Percentiles rank a stretch among this genome's conserved stretches.
These are phyloP conservation scores for Antigone vipio DNA, from an alignment of 2,113 vertebrate genomes.

Conservation along the genomic window DNA sequence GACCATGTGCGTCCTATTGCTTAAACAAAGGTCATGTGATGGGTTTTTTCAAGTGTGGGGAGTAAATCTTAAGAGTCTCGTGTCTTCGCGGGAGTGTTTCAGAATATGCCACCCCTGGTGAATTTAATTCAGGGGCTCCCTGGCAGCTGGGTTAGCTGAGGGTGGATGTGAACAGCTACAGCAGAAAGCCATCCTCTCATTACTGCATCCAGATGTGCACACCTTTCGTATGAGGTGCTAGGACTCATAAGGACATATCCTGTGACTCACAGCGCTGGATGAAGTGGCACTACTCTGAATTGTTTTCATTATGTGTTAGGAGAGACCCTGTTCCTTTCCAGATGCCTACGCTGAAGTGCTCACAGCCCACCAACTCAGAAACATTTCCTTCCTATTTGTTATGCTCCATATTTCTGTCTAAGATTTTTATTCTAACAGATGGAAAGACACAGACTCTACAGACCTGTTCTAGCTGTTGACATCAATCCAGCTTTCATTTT, in stretches of 20 bases:
- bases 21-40: not conserved
- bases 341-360: not conserved
- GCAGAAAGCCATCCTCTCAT: not conserved
- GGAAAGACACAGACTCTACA: not conserved
- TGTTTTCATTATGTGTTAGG: not conserved
- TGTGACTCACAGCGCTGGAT: not conserved
- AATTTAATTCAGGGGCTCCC: not conserved
- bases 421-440: not conserved
- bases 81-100: not conserved
- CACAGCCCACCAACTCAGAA: not conserved
- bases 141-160: not conserved
- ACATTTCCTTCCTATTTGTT: slow-evolving; percentile 10
- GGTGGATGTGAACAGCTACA: not conserved
- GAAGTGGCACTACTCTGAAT: not conserved
- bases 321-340: slow-evolving; percentile 10
- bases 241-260: not conserved
- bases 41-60: not conserved
- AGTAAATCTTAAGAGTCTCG: not conserved
- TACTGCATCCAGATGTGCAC: not conserved
- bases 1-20: not conserved
- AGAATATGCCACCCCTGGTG: not conserved
- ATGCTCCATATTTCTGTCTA: not conserved
- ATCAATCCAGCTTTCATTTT: slow-evolving; percentile 10
- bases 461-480: not conserved
- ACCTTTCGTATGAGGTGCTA: not conserved